Percentiles rank a stretch among this genome's conserved stretches.
Evolutionary conservation across 30 jellyfish, hydroid and myxozoan genomes (phyloP).

Genomic region (Rhopilema esculentum): DNA sequence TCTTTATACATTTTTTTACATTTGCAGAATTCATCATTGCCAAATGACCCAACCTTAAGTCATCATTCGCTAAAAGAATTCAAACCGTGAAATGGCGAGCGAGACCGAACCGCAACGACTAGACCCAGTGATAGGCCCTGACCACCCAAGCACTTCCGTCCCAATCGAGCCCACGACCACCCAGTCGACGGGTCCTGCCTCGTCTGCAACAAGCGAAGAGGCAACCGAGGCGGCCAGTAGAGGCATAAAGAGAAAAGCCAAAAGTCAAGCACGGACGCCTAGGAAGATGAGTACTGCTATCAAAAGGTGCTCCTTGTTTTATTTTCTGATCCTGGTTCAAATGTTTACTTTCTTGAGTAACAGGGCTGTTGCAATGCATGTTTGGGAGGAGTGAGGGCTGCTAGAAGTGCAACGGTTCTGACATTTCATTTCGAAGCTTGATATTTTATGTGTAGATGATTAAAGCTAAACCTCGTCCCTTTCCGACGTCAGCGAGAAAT

Average conservation of each 20-base stretch:
- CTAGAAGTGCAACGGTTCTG: too few species aligned
- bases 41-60: constrained; percentile 19
- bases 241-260: constrained; percentile 68
- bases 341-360: too few species aligned
- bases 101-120: constrained; percentile 63
- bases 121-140: constrained; percentile 43
- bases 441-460: too few species aligned
- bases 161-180: constrained; percentile 50
- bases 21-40: background rate
- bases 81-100: constrained; percentile 51
- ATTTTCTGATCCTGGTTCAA: too few species aligned
- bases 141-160: constrained; percentile 53
- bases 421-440: too few species aligned
- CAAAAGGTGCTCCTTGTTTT: too few species aligned
- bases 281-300: constrained; percentile 73
- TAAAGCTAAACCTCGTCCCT: too few species aligned
- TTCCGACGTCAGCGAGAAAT: too few species aligned
- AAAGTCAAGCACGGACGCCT: constrained; percentile 68
- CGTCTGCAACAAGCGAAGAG: constrained; percentile 58
- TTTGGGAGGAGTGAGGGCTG: too few species aligned
- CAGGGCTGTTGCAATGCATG: too few species aligned
- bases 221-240: constrained; percentile 61
- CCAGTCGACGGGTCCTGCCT: constrained; percentile 56
- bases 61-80: background rate
- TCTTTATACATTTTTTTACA: background rate